phyloP scores from a whole-genome alignment of 2,888 invertebrate genomes.

The Escarpia spicata region DNA sequence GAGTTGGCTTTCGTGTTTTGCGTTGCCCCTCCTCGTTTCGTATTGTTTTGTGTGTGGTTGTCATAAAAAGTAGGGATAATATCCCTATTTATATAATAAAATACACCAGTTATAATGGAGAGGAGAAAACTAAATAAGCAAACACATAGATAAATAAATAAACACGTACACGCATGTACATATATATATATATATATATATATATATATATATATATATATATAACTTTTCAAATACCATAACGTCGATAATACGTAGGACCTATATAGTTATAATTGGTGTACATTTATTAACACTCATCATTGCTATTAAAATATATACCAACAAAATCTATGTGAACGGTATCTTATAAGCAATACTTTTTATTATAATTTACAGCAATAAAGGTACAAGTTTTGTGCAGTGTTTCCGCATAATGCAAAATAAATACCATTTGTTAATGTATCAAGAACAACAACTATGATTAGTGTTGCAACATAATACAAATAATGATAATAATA shows the following conservation, averaged over 20 bases:
- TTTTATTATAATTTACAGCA: neutral
- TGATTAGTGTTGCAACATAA: neutral
- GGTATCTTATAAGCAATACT: neutral
- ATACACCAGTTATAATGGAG: neutral
- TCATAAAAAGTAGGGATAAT: neutral
- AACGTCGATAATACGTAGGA: neutral
- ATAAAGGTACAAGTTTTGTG: neutral
- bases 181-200: conserved; percentile 19
- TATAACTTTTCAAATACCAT: neutral
- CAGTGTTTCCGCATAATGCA: neutral
- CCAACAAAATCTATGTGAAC: neutral
- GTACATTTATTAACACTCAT: too few relatives aligned
- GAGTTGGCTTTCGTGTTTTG: neutral
- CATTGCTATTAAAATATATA: too few relatives aligned
- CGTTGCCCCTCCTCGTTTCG: neutral
- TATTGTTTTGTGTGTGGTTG: neutral
- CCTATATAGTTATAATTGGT: too few relatives aligned
- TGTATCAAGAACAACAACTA: neutral
- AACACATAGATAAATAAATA: neutral
- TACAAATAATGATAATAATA: neutral
- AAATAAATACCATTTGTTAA: neutral
- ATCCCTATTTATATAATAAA: neutral
- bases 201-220: conserved; percentile 27
- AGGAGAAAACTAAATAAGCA: neutral
- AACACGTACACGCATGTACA: neutral